Base-by-base conservation (phyloP, 2,113 vertebrate species). In the Brachyistius frenatus region DNA sequence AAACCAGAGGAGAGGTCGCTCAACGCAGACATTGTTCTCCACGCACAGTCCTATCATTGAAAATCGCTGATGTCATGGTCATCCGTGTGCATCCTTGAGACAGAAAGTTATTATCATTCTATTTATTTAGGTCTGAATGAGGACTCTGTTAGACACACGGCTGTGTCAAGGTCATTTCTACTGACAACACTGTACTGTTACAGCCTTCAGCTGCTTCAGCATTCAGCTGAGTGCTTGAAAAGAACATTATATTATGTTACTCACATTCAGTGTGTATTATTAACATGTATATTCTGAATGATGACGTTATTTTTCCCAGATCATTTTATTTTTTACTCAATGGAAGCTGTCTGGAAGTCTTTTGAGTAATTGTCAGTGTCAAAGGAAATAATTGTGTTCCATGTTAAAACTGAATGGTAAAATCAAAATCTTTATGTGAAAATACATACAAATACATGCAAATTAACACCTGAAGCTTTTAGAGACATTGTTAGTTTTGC, bases 41-140 rank as follows among this genome's bases (percentile, higher is more conserved):
- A 46, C 46, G 23, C 23, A 78, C 77, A 72, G 71, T 13, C 35
- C 66, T 79, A 68, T 81, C 83, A 50, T 23, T 73, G 78, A 69
- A 70, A 73, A 86, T 79, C 66, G 32, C 81, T 84, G 76, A 81
- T 68, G 83, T 87, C 82, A 84, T 13, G 77, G 63, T 49, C 81
- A 57, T 78, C 76, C 64, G 63, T 23, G 23, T 23, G 23, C 23
- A 23, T 61, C 85, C 88, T 87, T 87, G 67, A 85, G 41, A 77
- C 80, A 76, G 62, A 79, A 50, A 62, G 31, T 78, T 73, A 83
- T 86, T 77, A 83, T 89, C 73, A 71, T 11, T 76, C 36, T 63
- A 54, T 76, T 69, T 60, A 47, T 77, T 81, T 67, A 30, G 14
- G 57, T 23, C 60, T 73, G 71, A 81, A 65, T 37, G 56, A 55